Percentiles rank a stretch among this genome's conserved stretches.
These are phyloP conservation scores for Stigmatopora argus DNA, from an alignment of 2,113 vertebrate genomes.

Conservation along the genomic window DNA sequence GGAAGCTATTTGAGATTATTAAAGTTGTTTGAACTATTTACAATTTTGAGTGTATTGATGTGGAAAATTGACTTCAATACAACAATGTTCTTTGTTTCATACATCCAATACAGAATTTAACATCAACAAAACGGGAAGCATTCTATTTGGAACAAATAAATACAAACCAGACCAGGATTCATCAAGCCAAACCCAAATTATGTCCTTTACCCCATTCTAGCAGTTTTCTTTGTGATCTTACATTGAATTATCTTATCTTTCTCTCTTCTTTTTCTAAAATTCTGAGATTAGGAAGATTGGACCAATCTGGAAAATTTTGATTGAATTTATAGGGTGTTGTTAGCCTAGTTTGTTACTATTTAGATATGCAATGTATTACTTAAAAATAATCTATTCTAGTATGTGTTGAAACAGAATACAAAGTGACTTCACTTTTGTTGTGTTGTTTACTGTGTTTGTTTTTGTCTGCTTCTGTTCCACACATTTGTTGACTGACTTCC, in stretches of 20 bases:
- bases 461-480: background rate
- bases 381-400: background rate
- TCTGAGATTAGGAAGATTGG: background rate
- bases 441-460: background rate
- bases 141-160: background rate
- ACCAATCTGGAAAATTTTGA: background rate
- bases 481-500: background rate
- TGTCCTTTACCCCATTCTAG: background rate
- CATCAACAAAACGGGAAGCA: background rate
- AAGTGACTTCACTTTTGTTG: background rate
- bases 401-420: background rate
- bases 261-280: background rate
- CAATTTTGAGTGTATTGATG: slow-evolving; percentile 29
- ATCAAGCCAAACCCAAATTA: background rate
- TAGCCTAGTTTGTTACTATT: background rate
- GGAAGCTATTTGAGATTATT: slow-evolving; percentile 28
- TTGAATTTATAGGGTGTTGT: background rate
- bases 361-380: background rate
- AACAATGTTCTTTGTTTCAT: slow-evolving; percentile 4
- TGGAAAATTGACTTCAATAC: slow-evolving; percentile 47
- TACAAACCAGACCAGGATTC: background rate
- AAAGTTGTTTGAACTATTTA: slow-evolving; percentile 24
- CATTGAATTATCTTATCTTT: background rate
- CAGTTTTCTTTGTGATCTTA: background rate
- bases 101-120: background rate